Evolutionary conservation across 2,113 vertebrate genomes (phyloP), one percentile per base, ranked within the genome.

Genomic region (Alexandromys fortis): DNA sequence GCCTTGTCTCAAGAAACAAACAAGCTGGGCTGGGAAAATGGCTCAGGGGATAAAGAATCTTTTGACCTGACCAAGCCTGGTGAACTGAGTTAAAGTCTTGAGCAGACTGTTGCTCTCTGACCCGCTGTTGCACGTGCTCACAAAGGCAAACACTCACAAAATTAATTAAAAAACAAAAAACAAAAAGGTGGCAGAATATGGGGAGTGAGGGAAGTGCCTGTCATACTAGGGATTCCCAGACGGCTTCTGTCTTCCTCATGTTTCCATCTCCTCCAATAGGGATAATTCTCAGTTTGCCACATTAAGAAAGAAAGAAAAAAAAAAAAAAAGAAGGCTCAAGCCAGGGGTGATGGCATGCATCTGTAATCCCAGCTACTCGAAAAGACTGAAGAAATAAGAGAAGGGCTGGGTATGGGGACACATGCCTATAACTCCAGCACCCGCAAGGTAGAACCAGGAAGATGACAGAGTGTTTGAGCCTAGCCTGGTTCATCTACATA

Each of bases 261-360:
- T 95, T 95, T 83, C 95, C 67, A 65, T 79, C 49, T 38, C 75
- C 63, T 75, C 78, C 89, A 85, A 76, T 19, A 58, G 21, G 19
- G 45, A 72, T 73, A 45, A 52, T 91, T 95, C 52, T 93, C 79
- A 68, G 24, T 52, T 87, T 90, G 30, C 55, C 78, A n/a, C 16
- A 4, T 67, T 68, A 30, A 83, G 91, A 19, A 58, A 58, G 17
- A 58, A 58, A 58, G 4, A 55, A 21, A 24, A 7, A 65, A 4
- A 5, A 55, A 55, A 3, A 55, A 55, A 3, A 14, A 19, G 17
- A 58, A 58, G 55, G n/a, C 33, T 65, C 26, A 65, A 61, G 11
- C 35, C 30, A 22, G 45, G 58, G 47, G 30, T 63, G n/a, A 19
- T 17, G 42, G 82, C 58, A 30, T 45, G 16, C 26, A 3, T 85